Percentiles rank a stretch among this genome's conserved stretches.
Evolutionary conservation across 2,888 invertebrate species (phyloP).

Genomic region (Oscheius sp.): DNA sequence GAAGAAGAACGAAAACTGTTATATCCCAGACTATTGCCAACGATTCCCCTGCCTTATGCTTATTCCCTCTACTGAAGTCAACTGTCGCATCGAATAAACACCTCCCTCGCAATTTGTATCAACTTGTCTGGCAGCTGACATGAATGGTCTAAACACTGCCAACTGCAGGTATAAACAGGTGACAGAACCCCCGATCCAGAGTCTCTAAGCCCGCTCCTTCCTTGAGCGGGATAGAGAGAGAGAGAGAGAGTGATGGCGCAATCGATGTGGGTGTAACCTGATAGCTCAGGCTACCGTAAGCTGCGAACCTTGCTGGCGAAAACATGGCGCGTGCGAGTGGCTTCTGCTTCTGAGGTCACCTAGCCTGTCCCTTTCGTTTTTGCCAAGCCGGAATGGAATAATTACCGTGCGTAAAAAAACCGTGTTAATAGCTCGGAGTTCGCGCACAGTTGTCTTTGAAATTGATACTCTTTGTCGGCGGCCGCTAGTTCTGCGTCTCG

Average conservation of each 20-base stretch:
- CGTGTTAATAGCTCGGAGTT: slow-evolving; percentile 28
- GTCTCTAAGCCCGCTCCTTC: not conserved
- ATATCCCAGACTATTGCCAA: slow-evolving; percentile 11
- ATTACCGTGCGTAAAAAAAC: slow-evolving; percentile 22
- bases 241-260: slow-evolving; percentile 25
- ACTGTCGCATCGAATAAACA: slow-evolving; percentile 18
- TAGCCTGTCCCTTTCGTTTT: not conserved
- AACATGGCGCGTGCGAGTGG: slow-evolving; percentile 29
- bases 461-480: slow-evolving; percentile 36
- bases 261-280: slow-evolving; percentile 31
- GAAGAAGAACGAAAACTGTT: slow-evolving; percentile 19
- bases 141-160: slow-evolving; percentile 21
- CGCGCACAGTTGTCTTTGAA: slow-evolving; percentile 38
- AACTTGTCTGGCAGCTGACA: slow-evolving; percentile 12
- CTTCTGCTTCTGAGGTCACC: not conserved
- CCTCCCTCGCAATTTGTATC: not conserved
- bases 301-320: slow-evolving; percentile 25
- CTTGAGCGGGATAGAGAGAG: not conserved
- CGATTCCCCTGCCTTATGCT: slow-evolving; percentile 27
- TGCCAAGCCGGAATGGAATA: not conserved
- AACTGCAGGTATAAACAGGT: not conserved
- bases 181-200: not conserved
- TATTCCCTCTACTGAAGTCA: slow-evolving; percentile 13
- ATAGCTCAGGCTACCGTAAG: slow-evolving; percentile 31
- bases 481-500: slow-evolving; percentile 19